phyloP scores from a whole-genome alignment of 2,888 invertebrate species.

The Callosobruchus maculatus region DNA sequence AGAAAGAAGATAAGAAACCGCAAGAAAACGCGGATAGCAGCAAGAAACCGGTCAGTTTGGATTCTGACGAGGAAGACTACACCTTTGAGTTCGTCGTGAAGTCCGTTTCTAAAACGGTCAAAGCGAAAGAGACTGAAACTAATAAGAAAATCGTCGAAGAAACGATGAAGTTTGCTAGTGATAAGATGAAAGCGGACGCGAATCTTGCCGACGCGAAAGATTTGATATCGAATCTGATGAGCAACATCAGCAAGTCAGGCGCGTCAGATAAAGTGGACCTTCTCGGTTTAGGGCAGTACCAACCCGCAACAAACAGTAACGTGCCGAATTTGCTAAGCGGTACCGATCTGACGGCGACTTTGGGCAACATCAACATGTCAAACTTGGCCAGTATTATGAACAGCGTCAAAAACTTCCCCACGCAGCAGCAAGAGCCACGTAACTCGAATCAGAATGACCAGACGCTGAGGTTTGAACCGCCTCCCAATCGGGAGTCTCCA shows the following conservation, averaged over 20 bases:
- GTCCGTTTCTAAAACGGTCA: conserved; percentile 71
- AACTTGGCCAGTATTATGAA: conserved; percentile 38
- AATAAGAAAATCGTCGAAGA: conserved; percentile 38
- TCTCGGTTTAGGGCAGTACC: conserved; percentile 18
- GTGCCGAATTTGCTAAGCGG: conserved; percentile 22
- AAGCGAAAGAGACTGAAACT: conserved; percentile 58
- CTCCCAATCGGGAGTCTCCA: neutral
- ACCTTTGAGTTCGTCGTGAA: conserved; percentile 80
- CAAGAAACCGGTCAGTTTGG: conserved; percentile 43
- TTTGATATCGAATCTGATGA: conserved; percentile 63
- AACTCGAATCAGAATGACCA: neutral
- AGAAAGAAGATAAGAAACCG: conserved; percentile 21
- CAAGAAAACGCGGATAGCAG: conserved; percentile 23
- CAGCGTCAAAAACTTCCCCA: conserved; percentile 28
- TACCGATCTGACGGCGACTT: conserved; percentile 29
- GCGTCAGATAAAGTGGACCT: conserved; percentile 19
- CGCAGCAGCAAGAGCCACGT: neutral
- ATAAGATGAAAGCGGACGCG: conserved; percentile 34
- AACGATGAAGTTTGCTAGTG: conserved; percentile 27
- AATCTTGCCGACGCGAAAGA: conserved; percentile 58
- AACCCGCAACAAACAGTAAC: conserved; percentile 6
- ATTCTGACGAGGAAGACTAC: conserved; percentile 76
- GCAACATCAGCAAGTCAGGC: conserved; percentile 34
- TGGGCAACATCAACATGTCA: conserved; percentile 33
- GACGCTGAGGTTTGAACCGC: neutral